Evolutionary conservation across 2,888 invertebrate species (phyloP).

Genomic region (Rhingia rostrata): DNA sequence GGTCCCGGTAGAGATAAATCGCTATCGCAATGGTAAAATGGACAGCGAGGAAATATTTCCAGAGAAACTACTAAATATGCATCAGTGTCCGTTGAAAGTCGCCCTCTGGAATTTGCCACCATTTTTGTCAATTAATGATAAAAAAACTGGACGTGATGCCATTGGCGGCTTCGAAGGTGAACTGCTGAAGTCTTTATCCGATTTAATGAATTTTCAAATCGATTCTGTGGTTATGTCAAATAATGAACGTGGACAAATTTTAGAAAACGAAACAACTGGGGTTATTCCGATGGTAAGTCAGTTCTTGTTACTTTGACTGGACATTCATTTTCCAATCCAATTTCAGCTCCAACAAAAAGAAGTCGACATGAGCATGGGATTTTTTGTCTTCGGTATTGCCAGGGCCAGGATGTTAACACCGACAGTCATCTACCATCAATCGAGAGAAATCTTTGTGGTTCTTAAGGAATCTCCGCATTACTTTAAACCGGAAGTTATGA

Average conservation of each 20-base stretch:
- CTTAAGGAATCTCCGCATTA: conserved; percentile 73
- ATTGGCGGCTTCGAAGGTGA: conserved; percentile 75
- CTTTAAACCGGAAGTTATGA: conserved; percentile 18
- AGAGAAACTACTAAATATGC: conserved; percentile 76
- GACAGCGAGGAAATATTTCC: conserved; percentile 75
- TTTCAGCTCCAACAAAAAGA: conserved; percentile 63
- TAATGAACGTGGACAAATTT: conserved; percentile 7
- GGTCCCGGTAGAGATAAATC: conserved; percentile 74
- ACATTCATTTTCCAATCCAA: not conserved
- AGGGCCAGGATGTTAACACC: conserved; percentile 72
- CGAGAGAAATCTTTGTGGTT: conserved; percentile 75
- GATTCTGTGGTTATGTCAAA: conserved; percentile 21
- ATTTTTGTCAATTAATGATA: conserved; percentile 49
- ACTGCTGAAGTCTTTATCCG: conserved; percentile 72
- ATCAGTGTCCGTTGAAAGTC: conserved; percentile 75
- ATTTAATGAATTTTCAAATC: conserved; percentile 76
- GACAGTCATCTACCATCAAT: conserved; percentile 76
- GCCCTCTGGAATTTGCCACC: conserved; percentile 75
- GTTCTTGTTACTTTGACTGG: not conserved
- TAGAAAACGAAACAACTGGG: not conserved
- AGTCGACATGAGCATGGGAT: conserved; percentile 77
- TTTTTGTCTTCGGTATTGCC: conserved; percentile 72
- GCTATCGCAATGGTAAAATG: conserved; percentile 74
- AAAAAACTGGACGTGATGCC: conserved; percentile 27
- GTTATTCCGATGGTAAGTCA: conserved; percentile 35